Evolutionary conservation across 2,888 invertebrate species (phyloP), one percentile per base, ranked within the genome.

Genomic region (Tenthredo mesomela): DNA sequence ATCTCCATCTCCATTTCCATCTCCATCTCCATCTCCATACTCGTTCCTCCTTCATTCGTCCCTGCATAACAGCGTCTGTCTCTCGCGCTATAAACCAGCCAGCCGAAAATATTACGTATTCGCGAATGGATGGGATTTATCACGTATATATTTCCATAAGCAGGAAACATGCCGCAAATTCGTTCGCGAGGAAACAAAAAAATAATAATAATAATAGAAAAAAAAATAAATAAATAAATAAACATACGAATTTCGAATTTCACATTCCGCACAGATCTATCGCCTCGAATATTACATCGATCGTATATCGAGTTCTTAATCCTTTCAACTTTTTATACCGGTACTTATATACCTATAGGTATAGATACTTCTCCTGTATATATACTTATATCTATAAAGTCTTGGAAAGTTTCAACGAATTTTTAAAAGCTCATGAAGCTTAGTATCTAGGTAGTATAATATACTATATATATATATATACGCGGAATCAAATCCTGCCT

Each of bases 41-140:
- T 4, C 9, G 12, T n/a, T n/a, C n/a, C n/a, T 61, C 3, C 61
- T 25, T n/a, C n/a, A 61, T 61, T 61, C 61, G 61, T 61, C 61
- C n/a, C 54, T 71, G 37, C 40, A n/a, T n/a, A n/a, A n/a, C n/a
- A 47, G 50, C 54, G 54, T 50, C 47, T 54, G 77, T 70, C 83
- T 83, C 15, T 33, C 5, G 25, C 75, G 87, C 87, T 86, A 85
- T 84, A 86, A 89, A 85, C 89, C 91, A 90, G 88, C 89, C 89
- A 87, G 88, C 89, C 89, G 91, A 90, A 93, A 92, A 89, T 89
- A 91, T 54, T 54, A 91, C 91, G 89, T 90, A 92, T 92, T 92
- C 91, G 90, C 88, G 89, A 90, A 88, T 89, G 88, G 89, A 89
- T 89, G 88, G 87, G 89, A 92, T 92, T 92, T 92, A 92, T 92